Base-by-base conservation (phyloP, 2,888 invertebrate species). In the Phortica okadai region DNA sequence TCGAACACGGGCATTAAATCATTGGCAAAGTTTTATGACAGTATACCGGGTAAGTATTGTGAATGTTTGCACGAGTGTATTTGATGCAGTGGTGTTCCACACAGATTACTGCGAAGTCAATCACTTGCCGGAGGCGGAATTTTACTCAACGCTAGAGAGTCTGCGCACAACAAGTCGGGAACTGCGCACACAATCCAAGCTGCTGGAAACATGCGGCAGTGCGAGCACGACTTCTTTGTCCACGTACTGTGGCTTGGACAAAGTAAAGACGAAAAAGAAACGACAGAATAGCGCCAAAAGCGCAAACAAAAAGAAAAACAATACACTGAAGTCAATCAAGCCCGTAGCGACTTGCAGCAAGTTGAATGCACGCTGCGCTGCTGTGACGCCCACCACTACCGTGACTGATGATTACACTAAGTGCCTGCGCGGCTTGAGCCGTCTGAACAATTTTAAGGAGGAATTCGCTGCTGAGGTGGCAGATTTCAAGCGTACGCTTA, bases 81-180 rank as follows among this genome's bases (percentile, higher is more conserved):
- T 33, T 33, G 33, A 33, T 33, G 33, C 33, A 33, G 1, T 33
- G 33, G 4, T 33, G 2, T 33, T 33, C 64, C 64, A 78, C 80
- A 2, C 45, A 76, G 96, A 96, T 88, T 96, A 96, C 82, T 93
- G 93, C 77, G 96, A 96, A 72, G 93, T 96, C 2, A 94, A 95
- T 89, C 96, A 96, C 91, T 92, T 96, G 81, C 94, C 95, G 0
- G 94, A 94, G 78, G 94, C 93, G 76, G 96, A 96, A 84, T 96
- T 96, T 90, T 95, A 95, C 88, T 93, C 93, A 14, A 95, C 95
- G 54, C 89, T 96, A 73, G 94, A 95, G 89, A 93, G 83, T 2
- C 82, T 91, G 33, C 88, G 88, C 21, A 83, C 84, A n/a, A 90
- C 89, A 42, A 90, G 90, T 67, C 86, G 84, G 16, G 83, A 90